A percentile compares a stretch with the other conserved stretches of the same genome.
These are phyloP conservation scores for Alces alces DNA, from an alignment of 2,113 vertebrate species.

Conservation along the genomic window DNA sequence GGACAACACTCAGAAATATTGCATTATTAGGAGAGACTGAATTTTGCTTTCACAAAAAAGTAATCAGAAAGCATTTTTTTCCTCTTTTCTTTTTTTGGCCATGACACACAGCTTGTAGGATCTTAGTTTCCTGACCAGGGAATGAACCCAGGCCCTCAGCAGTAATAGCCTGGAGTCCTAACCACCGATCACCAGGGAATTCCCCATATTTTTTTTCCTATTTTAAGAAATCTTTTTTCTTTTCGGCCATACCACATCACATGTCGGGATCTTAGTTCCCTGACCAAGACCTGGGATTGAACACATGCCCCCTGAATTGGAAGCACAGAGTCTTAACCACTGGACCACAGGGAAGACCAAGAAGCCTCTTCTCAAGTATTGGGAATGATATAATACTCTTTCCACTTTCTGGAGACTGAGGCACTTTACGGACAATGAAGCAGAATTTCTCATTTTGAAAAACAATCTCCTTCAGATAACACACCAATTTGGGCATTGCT, in stretches of 20 bases:
- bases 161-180: background rate
- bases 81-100: background rate
- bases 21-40: background rate
- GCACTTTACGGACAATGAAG: background rate
- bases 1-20: background rate
- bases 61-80: conserved; percentile 5
- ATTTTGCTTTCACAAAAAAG: conserved; percentile 14
- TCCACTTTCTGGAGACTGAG: background rate
- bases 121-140: background rate
- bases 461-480: conserved; percentile 45
- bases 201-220: background rate
- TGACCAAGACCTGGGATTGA: background rate
- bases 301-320: background rate
- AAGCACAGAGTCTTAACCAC: background rate
- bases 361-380: background rate
- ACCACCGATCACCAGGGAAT: background rate
- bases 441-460: background rate
- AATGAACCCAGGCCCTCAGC: background rate
- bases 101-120: background rate
- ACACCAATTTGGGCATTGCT: conserved; percentile 90
- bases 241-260: background rate
- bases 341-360: background rate
- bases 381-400: background rate
- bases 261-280: background rate
- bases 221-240: background rate